These are phyloP conservation scores for Anoncus sp. DNA, from an alignment of 2,888 invertebrate genomes.

Conservation along the genomic window DNA sequence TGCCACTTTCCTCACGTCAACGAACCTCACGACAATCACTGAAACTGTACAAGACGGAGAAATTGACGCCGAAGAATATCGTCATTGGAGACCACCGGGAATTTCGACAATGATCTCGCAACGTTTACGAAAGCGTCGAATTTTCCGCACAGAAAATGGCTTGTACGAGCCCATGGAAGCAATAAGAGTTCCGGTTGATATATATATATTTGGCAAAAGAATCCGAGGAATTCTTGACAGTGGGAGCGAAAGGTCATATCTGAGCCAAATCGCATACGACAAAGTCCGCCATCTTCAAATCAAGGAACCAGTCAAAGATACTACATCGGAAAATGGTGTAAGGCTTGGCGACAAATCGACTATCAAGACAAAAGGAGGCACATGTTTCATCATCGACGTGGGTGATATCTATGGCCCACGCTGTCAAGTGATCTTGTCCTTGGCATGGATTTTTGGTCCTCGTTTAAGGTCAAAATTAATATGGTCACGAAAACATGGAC, in stretches of 20 bases:
- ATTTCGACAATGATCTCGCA: not conserved
- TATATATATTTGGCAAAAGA: not conserved
- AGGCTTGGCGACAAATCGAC: conserved; percentile 27
- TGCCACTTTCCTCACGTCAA: conserved; percentile 2
- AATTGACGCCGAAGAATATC: conserved; percentile 1
- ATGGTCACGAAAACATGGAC: conserved; percentile 1
- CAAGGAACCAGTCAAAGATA: not conserved
- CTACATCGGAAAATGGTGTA: conserved; percentile 12
- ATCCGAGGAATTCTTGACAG: conserved; percentile 12
- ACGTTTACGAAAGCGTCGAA: not conserved
- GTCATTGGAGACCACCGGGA: conserved; percentile 12
- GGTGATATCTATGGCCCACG: no score
- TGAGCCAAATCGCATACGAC: conserved; percentile 8
- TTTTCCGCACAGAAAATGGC: conserved; percentile 3
- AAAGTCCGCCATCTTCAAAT: not conserved
- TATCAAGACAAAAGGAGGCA: conserved; percentile 25
- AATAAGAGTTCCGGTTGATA: conserved; percentile 2
- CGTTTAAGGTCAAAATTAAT: conserved; percentile 38
- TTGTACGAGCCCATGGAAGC: not conserved
- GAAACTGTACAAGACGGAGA: not conserved
- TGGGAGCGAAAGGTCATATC: conserved; percentile 11
- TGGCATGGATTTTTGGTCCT: conserved; percentile 48
- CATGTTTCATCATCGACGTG: conserved; percentile 33
- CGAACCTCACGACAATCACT: not conserved
- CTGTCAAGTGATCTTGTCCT: conserved; percentile 17